Base-by-base conservation (phyloP, 2,797 vertebrate genomes). In the Sparidentex hasta region DNA sequence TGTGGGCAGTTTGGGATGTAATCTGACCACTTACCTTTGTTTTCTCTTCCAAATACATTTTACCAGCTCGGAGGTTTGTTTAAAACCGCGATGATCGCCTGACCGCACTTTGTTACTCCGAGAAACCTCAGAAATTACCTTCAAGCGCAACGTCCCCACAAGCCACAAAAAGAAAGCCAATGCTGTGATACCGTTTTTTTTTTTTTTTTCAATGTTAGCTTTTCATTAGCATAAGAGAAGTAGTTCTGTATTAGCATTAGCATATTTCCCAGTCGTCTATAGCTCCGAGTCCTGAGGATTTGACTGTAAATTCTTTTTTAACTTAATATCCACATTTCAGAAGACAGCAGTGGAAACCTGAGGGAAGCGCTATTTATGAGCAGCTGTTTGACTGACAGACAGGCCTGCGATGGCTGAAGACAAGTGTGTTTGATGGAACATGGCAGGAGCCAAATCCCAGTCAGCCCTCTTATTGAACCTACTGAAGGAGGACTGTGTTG, bases 361-460 rank as follows among this genome's bases (percentile, higher is more conserved):
- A 57, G 75, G 69, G 66, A 73, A 74, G 71, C 23, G 69, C n/a
- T 73, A 25, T 85, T 85, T 74, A 71, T 61, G 62, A 86, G 76
- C 67, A 83, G 77, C 43, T 50, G 82, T 82, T 84, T 90, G 85
- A 91, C 86, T 90, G 87, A 91, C 86, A 90, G 82, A 85, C 91
- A 74, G 82, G 68, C 63, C 79, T 86, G 80, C 69, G 46, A 78
- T 83, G 88, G 82, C 84, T 87, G 84, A 88, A 90, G 88, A 93
- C 83, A 86, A 84, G 75, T 41, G 51, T 71, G 76, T 94, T 92
- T 93, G 90, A 94, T 91, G 90, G 90, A 91, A 93, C 91, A 91
- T 90, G 92, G 91, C 92, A 92, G 87, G 81, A 93, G 82, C 88
- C 87, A 87, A 93, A 92, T 91, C 89, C 90, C 90, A 89, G 89